These are phyloP conservation scores for Pterostichus niger DNA, from an alignment of 2,888 invertebrate species.

Conservation along the genomic window DNA sequence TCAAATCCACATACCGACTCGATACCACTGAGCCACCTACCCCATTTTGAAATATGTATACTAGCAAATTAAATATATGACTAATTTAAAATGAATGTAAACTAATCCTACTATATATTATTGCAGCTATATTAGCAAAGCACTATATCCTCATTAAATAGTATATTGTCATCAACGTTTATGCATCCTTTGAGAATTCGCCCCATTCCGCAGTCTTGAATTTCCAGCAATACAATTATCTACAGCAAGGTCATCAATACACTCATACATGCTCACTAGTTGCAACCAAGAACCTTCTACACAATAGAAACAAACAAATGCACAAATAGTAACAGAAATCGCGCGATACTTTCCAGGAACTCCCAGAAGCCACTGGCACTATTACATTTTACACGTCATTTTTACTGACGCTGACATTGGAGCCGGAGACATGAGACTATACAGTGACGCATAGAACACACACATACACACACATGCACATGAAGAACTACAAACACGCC, in stretches of 20 bases:
- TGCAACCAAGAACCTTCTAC: neutral
- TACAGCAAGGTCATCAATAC: slow-evolving; percentile 12
- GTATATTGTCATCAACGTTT: neutral
- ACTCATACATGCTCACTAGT: neutral
- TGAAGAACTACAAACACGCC: neutral
- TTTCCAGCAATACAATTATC: neutral
- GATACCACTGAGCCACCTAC: too few species aligned
- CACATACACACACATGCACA: neutral
- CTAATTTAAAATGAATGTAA: neutral
- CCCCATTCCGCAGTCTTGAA: neutral
- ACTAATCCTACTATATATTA: neutral
- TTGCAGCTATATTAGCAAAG: slow-evolving; percentile 1
- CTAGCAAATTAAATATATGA: neutral
- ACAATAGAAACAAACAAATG: slow-evolving; percentile 3
- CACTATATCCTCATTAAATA: slow-evolving; percentile 9
- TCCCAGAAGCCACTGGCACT: neutral
- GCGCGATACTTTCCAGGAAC: slow-evolving; percentile 5
- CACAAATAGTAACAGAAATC: neutral
- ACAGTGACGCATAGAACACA: too few species aligned
- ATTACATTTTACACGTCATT: slow-evolving; percentile 7
- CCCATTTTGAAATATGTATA: neutral
- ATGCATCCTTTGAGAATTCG: slow-evolving; percentile 12
- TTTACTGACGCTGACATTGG: neutral
- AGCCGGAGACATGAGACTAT: neutral
- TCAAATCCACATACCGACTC: too few species aligned